Evolutionary conservation across 2,888 invertebrate species (phyloP), one percentile per base, ranked within the genome.

Genomic region (Megaustenia siamemsis): DNA sequence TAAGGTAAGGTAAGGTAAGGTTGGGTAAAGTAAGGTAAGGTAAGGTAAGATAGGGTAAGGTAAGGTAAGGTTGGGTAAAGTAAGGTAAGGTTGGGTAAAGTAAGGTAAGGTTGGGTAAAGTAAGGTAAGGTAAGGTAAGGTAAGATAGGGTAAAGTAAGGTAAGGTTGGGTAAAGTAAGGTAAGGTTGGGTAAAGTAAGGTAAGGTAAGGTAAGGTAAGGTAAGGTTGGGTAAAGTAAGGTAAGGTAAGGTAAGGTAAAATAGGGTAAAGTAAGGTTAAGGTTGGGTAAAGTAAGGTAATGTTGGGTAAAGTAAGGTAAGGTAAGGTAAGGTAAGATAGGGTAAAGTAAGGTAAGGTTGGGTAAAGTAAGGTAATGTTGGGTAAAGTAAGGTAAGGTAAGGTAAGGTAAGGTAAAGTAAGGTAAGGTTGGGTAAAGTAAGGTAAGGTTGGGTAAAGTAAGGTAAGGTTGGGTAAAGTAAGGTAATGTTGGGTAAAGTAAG

Each of bases 81-180:
- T 15, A 24, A 71, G 28, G 71, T 21, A 63, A 21, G 63, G 24
- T 18, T 12, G 28, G 28, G 63, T 35, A 38, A 28, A 81, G 49
- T 60, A 60, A 76, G 32, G 76, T 43, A 76, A 43, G 76, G 24
- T 38, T n/a, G 38, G 43, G 60, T 15, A 76, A 40, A 83, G 32
- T 60, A 38, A 76, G 43, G 76, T 43, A 76, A n/a, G 63, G 45
- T 43, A 75, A 76, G 56, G 56, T 35, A 49, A 49, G 35, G 56
- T 56, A 60, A 83, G 63, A 76, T 32, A 83, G 43, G 40, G 63
- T 12, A 49, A 49, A 49, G 18, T 12, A 49, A 49, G 18, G 18
- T 12, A 49, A 49, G 18, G 32, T 24, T n/a, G 24, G 32, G 45
- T n/a, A 45, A 28, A 75, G 32, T 24, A 40, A 28, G 24, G 24